A percentile compares a stretch with the other conserved stretches of the same genome.
phyloP scores from a whole-genome alignment of 2,888 invertebrate genomes.

The Ethmia dodecea region DNA sequence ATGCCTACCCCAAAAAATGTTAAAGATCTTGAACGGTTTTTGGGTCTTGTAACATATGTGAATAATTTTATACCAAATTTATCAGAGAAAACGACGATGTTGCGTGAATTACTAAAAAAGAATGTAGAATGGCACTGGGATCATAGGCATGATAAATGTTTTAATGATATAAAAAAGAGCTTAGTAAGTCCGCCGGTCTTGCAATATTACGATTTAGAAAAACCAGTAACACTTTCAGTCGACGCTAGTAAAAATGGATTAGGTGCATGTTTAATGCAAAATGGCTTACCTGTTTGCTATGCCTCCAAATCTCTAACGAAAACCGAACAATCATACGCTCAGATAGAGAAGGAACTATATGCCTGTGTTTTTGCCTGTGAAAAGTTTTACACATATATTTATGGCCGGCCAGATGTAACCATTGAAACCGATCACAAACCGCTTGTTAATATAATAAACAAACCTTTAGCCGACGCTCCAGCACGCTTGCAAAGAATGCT shows the following conservation, averaged over 20 bases:
- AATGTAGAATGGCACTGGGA: constrained; percentile 16
- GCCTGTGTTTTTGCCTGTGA: constrained; percentile 17
- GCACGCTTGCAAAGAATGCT: constrained; percentile 14
- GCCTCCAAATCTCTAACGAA: constrained; percentile 7
- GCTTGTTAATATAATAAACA: constrained; percentile 13
- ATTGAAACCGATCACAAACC: constrained; percentile 18
- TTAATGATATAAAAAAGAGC: neutral
- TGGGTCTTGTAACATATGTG: constrained; percentile 18
- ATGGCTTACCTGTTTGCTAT: constrained; percentile 4
- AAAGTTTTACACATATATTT: constrained; percentile 15
- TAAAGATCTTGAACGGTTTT: constrained; percentile 14
- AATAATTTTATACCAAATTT: constrained; percentile 17
- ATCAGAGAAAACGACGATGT: constrained; percentile 4
- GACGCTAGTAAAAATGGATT: constrained; percentile 3
- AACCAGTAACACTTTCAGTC: neutral
- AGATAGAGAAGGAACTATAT: constrained; percentile 5
- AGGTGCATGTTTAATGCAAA: constrained; percentile 6
- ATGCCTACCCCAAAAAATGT: constrained; percentile 10
- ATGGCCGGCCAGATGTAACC: constrained; percentile 11
- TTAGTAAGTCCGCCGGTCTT: constrained; percentile 1
- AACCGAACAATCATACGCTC: constrained; percentile 6
- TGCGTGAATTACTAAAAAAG: constrained; percentile 10
- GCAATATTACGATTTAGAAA: constrained; percentile 1
- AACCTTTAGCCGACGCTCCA: constrained; percentile 4
- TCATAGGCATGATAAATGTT: constrained; percentile 1